Base-by-base conservation (phyloP, 1,140 invertebrate species). In the Dendroctonus ponderosae region DNA sequence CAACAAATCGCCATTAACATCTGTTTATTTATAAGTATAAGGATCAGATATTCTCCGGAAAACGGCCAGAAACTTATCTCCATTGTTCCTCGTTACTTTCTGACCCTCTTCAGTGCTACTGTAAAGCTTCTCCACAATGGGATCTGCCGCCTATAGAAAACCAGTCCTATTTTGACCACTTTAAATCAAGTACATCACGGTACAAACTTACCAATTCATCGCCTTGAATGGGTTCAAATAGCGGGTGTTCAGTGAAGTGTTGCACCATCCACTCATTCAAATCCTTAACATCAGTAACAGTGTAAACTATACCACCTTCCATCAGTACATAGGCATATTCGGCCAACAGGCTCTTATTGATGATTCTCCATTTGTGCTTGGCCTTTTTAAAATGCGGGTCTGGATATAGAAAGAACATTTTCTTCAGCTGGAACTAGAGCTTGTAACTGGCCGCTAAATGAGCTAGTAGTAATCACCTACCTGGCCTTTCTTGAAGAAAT, bases 391-490 rank as follows among this genome's bases (percentile, higher is more conserved):
- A 99, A 84, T 99, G 98, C 43, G 98, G 98, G 85, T 99, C 98
- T 39, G 98, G 98, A 80, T 98, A 99, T n/a, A 99, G 82, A 78
- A 99, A 99, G 80, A 99, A 99, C 89, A 99, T 96, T 82, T 99
- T 99, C 68, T 90, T 89, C 11, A 99, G 81, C 90, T 99, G 84
- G 71, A 87, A 74, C 52, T 41, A 14, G 8, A 56, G 8, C 26
- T 26, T 26, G 26, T 26, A 26, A 26, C 1, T 26, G 26, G 26
- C 26, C 26, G 26, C 26, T 26, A 26, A 26, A 26, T 11, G 11
- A 50, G 11, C n/a, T 49, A 11, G 15, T 14, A 62, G 51, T 7
- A 14, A 15, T 39, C 12, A 63, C 74, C 77, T 81, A 94, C 92
- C 84, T 96, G 94, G 68, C 89, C 93, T 84, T 99, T 99, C 43